Percentiles rank a stretch among this genome's conserved stretches.
Evolutionary conservation across 2,113 vertebrate species (phyloP).

Genomic region (Dromaius novaehollandiae): DNA sequence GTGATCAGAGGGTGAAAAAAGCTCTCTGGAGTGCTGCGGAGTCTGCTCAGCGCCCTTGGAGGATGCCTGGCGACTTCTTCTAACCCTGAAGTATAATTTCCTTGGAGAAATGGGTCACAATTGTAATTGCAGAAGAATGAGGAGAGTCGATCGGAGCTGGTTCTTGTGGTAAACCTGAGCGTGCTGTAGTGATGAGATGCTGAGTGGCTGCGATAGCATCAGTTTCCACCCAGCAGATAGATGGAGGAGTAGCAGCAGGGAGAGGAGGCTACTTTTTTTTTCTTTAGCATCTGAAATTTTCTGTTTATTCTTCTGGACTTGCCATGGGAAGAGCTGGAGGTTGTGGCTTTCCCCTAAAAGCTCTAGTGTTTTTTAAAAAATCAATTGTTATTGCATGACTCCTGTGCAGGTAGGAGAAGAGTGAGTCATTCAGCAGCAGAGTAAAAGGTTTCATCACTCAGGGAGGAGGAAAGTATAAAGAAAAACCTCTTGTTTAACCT

Average conservation of each 20-base stretch:
- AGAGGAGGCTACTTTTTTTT: fast-evolving
- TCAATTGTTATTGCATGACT: fast-evolving
- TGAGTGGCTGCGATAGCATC: not conserved
- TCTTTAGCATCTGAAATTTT: fast-evolving
- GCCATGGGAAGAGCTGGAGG: not conserved
- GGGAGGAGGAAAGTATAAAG: not conserved
- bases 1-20: not conserved
- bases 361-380: not conserved
- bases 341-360: fast-evolving
- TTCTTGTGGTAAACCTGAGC: not conserved
- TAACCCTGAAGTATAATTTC: fast-evolving
- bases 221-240: not conserved
- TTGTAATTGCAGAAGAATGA: not conserved
- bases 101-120: not conserved
- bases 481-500: not conserved
- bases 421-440: fast-evolving
- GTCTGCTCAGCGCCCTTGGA: not conserved
- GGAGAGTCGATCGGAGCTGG: not conserved
- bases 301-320: not conserved
- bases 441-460: not conserved
- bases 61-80: fast-evolving
- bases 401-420: fast-evolving
- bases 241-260: not conserved
- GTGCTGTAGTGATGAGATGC: not conserved
- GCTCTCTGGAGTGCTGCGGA: not conserved